Conservation (phyloP, 2,888 invertebrate species). For the Diarsia rubi region DNA sequence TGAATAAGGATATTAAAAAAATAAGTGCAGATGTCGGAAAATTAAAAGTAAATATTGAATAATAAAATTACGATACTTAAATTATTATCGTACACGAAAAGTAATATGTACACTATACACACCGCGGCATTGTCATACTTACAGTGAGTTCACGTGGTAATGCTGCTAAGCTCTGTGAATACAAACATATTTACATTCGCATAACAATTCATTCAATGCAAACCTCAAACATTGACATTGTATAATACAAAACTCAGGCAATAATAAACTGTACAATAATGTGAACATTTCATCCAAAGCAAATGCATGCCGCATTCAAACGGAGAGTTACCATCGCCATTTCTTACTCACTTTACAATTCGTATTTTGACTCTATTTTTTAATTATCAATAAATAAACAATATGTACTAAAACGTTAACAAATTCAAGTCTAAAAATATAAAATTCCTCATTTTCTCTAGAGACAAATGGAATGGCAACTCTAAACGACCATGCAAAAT, state of each 20-base stretch:
- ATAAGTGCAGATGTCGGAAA: constrained; percentile 17
- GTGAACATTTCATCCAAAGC: constrained; percentile 68
- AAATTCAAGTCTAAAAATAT: not conserved
- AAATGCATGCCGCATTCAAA: constrained; percentile 67
- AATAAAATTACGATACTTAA: constrained; percentile 3
- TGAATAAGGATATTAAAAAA: constrained; percentile 22
- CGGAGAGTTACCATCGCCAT: constrained; percentile 54
- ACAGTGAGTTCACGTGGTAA: constrained; percentile 95
- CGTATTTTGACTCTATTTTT: too few relatives aligned
- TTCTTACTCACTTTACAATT: not conserved
- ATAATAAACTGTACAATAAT: constrained; percentile 59
- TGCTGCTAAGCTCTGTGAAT: constrained; percentile 95
- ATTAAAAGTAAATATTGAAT: constrained; percentile 6
- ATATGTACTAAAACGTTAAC: not conserved
- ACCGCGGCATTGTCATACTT: constrained; percentile 88
- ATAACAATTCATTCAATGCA: constrained; percentile 69
- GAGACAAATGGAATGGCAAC: constrained; percentile 53
- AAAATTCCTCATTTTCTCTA: not conserved
- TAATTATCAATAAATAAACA: not conserved
- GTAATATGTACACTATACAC: constrained; percentile 51
- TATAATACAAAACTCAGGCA: constrained; percentile 74
- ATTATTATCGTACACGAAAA: constrained; percentile 5
- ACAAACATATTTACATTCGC: constrained; percentile 89
- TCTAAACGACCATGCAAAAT: constrained; percentile 71
- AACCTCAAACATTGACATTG: constrained; percentile 64